Conservation (phyloP, 2,113 vertebrate species). For the Alosa alosa region DNA sequence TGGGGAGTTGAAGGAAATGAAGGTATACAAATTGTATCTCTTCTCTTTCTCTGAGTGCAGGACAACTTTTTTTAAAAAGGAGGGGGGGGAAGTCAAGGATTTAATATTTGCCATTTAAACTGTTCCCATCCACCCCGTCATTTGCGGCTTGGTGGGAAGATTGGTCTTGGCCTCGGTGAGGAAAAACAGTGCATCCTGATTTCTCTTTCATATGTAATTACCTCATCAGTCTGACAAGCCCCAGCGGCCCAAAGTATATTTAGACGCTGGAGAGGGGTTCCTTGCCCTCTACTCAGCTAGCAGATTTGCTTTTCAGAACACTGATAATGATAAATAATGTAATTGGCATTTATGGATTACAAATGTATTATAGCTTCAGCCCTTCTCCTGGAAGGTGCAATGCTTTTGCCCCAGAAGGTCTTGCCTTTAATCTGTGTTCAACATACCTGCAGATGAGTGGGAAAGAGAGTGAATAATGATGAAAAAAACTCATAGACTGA, state of each 20-base stretch:
- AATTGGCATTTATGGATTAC: constrained; percentile 44
- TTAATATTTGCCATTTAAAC: neutral
- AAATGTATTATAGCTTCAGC: constrained; percentile 38
- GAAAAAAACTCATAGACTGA: neutral
- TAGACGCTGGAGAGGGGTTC: constrained; percentile 32
- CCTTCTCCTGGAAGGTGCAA: constrained; percentile 22
- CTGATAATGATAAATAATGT: constrained; percentile 49
- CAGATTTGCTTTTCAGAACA: constrained; percentile 41
- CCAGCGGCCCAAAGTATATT: constrained; percentile 39
- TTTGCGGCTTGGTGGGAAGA: neutral
- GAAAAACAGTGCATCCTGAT: constrained; percentile 13
- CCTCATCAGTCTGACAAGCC: constrained; percentile 45
- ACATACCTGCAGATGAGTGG: neutral
- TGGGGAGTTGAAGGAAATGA: neutral
- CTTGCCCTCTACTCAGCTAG: constrained; percentile 22
- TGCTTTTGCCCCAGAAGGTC: neutral
- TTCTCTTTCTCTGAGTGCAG: neutral
- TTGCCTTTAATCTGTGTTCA: neutral
- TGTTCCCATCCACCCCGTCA: neutral
- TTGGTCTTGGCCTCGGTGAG: constrained; percentile 28
- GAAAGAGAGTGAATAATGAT: neutral
- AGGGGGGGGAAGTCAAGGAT: neutral
- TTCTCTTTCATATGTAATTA: constrained; percentile 46
- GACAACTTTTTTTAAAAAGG: neutral
- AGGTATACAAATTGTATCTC: neutral